Evolutionary conservation across 2,113 vertebrate genomes (phyloP), one percentile per base, ranked within the genome.

Genomic region (Trematocara macrostoma): DNA sequence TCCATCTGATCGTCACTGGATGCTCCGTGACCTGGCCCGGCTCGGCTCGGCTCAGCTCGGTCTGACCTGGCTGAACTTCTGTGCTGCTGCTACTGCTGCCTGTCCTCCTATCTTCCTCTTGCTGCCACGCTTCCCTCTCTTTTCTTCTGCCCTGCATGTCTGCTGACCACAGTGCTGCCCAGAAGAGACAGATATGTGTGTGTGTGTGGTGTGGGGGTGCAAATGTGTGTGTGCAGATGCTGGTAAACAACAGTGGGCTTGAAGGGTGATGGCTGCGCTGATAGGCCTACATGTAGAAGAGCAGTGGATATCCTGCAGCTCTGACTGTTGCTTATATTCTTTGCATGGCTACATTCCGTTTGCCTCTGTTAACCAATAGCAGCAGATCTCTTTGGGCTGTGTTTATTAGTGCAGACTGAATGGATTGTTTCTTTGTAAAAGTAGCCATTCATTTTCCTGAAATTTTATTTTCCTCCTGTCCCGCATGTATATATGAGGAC

Each of bases 131-230:
- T 92, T 95, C 42, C 91, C 83, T 93, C 88, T 92, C 57, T 92
- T 57, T 95, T 89, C 82, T 91, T 91, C 81, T 76, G 81, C 87
- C 91, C 89, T 96, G 96, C 96, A 96, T 97, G 96, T 89, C 82
- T 81, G 91, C 94, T 94, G 92, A 85, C 88, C 86, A 84, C 91
- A 84, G 87, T 90, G 89, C 92, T 91, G 87, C 91, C 88, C 84
- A 86, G 87, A 88, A 87, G 81, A 86, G 89, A 89, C 81, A 83
- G 83, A 85, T 26, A 38, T 88, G 61, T 83, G 67, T 89, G 86
- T 38, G 69, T 88, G 57, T 57, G 26, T 15, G 56, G 79, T 71
- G 87, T 78, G 82, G 31, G 56, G 82, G 81, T 90, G 89, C 47
- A 80, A 20, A 59, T 83, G 61, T 80, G 84, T 78, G 85, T 10